Percentiles rank a stretch among this genome's conserved stretches.
Conservation (phyloP, 2,113 vertebrate genomes). For the Ranitomeya imitator region DNA sequence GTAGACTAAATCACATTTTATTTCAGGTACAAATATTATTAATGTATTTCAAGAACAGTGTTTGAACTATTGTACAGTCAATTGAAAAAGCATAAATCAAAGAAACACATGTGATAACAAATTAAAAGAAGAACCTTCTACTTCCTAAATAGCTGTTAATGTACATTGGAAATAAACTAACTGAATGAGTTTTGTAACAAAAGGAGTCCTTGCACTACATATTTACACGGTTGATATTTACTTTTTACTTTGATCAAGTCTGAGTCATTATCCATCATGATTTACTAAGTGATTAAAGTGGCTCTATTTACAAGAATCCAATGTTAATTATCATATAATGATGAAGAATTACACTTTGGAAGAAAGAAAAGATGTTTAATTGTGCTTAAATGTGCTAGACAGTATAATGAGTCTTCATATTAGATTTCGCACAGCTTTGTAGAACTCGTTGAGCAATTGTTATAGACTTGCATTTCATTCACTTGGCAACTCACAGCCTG, state of each 20-base stretch:
- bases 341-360: constrained; percentile 36
- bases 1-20: constrained; percentile 15
- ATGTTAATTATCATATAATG: constrained; percentile 42
- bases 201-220: neutral
- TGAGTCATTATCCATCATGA: constrained; percentile 39
- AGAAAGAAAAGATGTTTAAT: constrained; percentile 44
- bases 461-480: neutral
- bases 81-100: constrained; percentile 11
- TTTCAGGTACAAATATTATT: neutral
- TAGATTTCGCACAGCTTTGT: neutral
- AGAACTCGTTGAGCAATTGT: neutral
- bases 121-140: constrained; percentile 7
- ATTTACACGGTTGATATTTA: neutral
- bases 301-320: constrained; percentile 21
- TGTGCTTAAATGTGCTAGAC: constrained; percentile 32
- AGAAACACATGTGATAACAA: neutral
- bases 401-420: constrained; percentile 7
- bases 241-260: constrained; percentile 30
- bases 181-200: neutral
- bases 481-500: neutral
- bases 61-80: constrained; percentile 5
- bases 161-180: neutral
- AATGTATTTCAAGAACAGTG: neutral
- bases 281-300: constrained; percentile 36
- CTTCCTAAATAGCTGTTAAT: constrained; percentile 1